phyloP scores from a whole-genome alignment of 2,113 vertebrate genomes.

The Microcebus ravelobensis region DNA sequence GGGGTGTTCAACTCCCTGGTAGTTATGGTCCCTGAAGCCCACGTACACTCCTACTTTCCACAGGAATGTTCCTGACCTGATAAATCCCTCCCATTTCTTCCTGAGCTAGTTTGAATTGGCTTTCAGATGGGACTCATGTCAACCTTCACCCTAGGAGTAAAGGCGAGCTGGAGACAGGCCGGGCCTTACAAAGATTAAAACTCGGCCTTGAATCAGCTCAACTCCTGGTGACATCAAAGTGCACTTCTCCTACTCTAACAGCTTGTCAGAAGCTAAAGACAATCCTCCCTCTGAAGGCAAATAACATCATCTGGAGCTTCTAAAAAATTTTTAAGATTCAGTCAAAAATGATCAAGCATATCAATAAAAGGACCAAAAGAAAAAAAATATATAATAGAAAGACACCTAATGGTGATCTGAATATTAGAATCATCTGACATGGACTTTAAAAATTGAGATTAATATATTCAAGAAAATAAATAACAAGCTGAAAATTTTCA shows the following conservation, averaged over 20 bases:
- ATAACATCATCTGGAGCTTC: background rate
- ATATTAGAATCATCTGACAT: background rate
- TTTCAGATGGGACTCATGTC: background rate
- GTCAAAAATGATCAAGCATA: background rate
- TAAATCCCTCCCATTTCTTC: background rate
- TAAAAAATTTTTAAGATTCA: background rate
- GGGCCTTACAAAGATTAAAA: background rate
- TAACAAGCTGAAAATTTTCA: background rate
- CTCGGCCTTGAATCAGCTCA: background rate
- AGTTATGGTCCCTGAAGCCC: background rate
- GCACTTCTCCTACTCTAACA: background rate
- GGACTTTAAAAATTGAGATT: background rate
- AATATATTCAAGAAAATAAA: conserved; percentile 20
- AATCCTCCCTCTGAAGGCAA: background rate
- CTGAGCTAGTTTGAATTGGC: background rate
- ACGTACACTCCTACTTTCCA: background rate
- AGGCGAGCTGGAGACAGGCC: background rate
- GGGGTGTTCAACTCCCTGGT: background rate
- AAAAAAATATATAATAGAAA: background rate
- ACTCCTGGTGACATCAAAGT: background rate
- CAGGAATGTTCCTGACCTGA: background rate
- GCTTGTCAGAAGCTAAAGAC: background rate
- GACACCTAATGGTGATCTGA: background rate
- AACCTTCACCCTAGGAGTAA: background rate
- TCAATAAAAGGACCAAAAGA: background rate